Percentiles rank a stretch among this genome's conserved stretches.
phyloP scores from a whole-genome alignment of 1,140 invertebrate species.

The Riptortus pedestris region DNA sequence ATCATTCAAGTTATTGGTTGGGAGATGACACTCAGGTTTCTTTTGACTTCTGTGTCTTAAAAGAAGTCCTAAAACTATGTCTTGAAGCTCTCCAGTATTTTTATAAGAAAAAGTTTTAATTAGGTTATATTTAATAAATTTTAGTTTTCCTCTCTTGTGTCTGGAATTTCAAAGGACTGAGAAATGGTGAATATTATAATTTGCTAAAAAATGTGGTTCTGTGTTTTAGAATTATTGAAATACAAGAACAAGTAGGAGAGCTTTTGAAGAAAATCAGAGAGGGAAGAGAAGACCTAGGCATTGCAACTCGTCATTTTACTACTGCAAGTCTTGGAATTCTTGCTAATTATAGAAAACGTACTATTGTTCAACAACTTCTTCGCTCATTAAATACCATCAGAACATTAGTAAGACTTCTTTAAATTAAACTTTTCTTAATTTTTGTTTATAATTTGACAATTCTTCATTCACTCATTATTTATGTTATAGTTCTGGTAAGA shows the following conservation, averaged over 20 bases:
- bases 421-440: not conserved
- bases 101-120: no score
- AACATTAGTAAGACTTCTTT: constrained; percentile 37
- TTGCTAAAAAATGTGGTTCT: no score
- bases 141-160: no score
- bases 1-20: no score
- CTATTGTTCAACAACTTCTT: constrained; percentile 64
- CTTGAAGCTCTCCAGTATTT: no score
- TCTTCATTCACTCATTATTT: not conserved
- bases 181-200: no score
- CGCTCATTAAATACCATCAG: constrained; percentile 70
- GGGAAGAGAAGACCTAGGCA: constrained; percentile 58
- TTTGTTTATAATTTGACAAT: not conserved
- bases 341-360: constrained; percentile 74
- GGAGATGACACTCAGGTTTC: no score
- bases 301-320: constrained; percentile 70
- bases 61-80: no score
- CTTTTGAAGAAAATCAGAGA: constrained; percentile 56
- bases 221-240: constrained; percentile 56
- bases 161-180: no score
- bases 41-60: no score
- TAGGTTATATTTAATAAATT: no score
- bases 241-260: constrained; percentile 60
- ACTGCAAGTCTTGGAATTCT: constrained; percentile 74
- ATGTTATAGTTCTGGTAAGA: not conserved